Conservation (phyloP, 2,797 vertebrate species). For the Chanos chanos region DNA sequence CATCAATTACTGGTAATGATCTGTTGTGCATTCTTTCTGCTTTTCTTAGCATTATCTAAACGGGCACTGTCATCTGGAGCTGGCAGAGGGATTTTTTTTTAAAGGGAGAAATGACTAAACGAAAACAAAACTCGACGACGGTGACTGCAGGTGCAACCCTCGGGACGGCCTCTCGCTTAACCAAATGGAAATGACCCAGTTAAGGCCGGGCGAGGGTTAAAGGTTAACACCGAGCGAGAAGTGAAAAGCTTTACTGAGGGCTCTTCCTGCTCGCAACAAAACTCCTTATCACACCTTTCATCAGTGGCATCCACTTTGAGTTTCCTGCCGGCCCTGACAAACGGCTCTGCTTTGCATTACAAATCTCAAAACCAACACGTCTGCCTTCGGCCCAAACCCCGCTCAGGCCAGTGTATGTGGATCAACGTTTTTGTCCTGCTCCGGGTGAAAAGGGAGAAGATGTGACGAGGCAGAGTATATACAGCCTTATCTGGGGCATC, state of each 20-base stretch:
- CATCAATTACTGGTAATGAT: no score
- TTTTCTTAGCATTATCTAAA: no score
- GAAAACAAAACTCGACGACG: conserved; percentile 1
- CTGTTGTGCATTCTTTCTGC: no score
- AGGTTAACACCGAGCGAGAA: conserved; percentile 42
- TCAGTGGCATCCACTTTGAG: conserved; percentile 32
- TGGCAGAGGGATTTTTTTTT: no score
- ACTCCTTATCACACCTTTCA: conserved; percentile 46
- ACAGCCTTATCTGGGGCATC: conserved; percentile 37
- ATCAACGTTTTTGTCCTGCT: conserved; percentile 38
- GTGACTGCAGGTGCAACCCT: conserved; percentile 41
- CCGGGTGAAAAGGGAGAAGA: conserved; percentile 15
- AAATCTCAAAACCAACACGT: conserved; percentile 40
- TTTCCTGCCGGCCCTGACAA: conserved; percentile 47
- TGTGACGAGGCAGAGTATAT: conserved; percentile 27
- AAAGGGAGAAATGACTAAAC: background rate
- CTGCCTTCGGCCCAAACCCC: conserved; percentile 42
- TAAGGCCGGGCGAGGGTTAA: conserved; percentile 42
- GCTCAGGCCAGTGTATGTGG: background rate
- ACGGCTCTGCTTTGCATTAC: conserved; percentile 58
- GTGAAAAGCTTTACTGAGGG: conserved; percentile 31
- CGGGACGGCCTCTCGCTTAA: conserved; percentile 27
- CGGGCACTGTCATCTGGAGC: no score
- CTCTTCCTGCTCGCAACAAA: conserved; percentile 28
- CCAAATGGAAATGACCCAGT: conserved; percentile 49